Base-by-base conservation (phyloP, 2,797 vertebrate species). In the Siniperca undulata region DNA sequence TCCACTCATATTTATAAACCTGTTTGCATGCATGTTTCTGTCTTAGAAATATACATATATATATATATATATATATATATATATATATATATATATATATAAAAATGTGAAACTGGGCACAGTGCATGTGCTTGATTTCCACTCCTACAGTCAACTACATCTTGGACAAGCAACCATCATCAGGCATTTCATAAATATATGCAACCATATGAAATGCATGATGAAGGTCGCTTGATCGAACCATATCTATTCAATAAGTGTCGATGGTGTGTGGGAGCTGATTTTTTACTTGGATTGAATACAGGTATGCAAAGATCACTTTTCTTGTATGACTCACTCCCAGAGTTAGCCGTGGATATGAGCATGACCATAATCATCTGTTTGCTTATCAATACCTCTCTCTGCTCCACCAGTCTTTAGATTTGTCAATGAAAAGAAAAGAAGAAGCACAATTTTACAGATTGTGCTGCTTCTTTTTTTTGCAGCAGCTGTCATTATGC, bases 1-100 rank as follows among this genome's bases (percentile, higher is more conserved):
- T 34, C 55, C 19, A 36, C 7, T 55, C 30, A 56, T 79, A 62
- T 72, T 72, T 16, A 53, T 62, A 34, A 75, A 42, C 30, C 42
- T 40, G 24, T 44, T 61, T 78, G 34, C 46, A 24, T 75, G 62
- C 66, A 50, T 12, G 20, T 17, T 13, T 70, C 27, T 30, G 27
- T 30, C n/a, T n/a, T n/a, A n/a, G n/a, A n/a, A n/a, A n/a, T n/a
- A n/a, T n/a, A n/a, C n/a, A n/a, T n/a, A n/a, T n/a, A n/a, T n/a
- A n/a, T n/a, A n/a, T n/a, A n/a, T n/a, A n/a, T n/a, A n/a, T n/a
- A n/a, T n/a, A n/a, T n/a, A n/a, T n/a, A n/a, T n/a, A n/a, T n/a
- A n/a, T n/a, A n/a, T n/a, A n/a, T n/a, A n/a, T n/a, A n/a, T 27
- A 27, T 27, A 27, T 20, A 66, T 44, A 40, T 53, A 78, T 53